Percentiles rank a stretch among this genome's conserved stretches.
phyloP scores from a whole-genome alignment of 2,888 invertebrate species.

The Apoderus coryli region DNA sequence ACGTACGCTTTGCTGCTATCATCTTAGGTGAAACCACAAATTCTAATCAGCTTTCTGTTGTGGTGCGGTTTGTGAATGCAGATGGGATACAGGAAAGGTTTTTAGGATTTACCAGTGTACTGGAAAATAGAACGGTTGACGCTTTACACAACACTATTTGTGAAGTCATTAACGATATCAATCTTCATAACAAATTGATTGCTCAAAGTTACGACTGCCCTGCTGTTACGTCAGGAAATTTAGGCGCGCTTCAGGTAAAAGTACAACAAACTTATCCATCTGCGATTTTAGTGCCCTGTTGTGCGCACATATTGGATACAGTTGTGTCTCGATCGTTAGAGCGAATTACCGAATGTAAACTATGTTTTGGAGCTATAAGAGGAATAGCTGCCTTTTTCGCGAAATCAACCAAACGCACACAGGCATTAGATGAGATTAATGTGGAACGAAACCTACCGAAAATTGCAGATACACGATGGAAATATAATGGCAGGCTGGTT shows the following conservation, averaged over 20 bases:
- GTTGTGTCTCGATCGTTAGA: conserved; percentile 19
- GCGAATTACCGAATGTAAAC: conserved; percentile 19
- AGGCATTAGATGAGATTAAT: conserved; percentile 10
- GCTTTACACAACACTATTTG: conserved; percentile 17
- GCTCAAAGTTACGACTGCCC: conserved; percentile 25
- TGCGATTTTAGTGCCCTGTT: conserved; percentile 17
- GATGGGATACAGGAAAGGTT: conserved; percentile 12
- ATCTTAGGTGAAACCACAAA: conserved; percentile 20
- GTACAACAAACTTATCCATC: conserved; percentile 17
- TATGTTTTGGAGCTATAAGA: conserved; percentile 21
- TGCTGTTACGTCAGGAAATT: conserved; percentile 20
- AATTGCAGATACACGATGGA: conserved; percentile 16
- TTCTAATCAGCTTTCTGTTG: conserved; percentile 19
- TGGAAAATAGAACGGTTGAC: conserved; percentile 17
- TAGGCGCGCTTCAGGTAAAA: conserved; percentile 21
- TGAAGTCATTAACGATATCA: conserved; percentile 16
- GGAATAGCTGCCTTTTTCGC: conserved; percentile 22
- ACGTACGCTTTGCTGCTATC: conserved; percentile 19
- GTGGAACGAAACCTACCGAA: conserved; percentile 13
- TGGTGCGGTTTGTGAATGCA: conserved; percentile 10
- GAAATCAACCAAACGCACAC: conserved; percentile 18
- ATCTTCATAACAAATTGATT: conserved; percentile 20
- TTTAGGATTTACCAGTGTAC: conserved; percentile 9
- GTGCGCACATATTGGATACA: conserved; percentile 14
- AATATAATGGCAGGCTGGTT: conserved; percentile 14